Evolutionary conservation across 2,113 vertebrate genomes (phyloP), one percentile per base, ranked within the genome.

Genomic region (Pedetes capensis): DNA sequence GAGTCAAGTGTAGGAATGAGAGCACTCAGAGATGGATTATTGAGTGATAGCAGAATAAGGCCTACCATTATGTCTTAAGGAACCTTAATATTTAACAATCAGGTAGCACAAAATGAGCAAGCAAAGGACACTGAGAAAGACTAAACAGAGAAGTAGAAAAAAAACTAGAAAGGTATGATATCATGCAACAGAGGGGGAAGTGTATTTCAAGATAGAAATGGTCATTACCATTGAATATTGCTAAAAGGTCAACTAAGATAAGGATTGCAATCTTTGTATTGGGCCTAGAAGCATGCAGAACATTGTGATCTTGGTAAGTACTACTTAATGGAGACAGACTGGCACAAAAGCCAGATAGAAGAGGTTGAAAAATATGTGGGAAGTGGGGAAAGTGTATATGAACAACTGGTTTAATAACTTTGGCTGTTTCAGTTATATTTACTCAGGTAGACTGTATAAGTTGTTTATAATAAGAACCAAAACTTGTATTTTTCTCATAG

Each of bases 321-420:
- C 34, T 32, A 61, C 75, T 89, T 94, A 81, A 61, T 80, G 42
- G 47, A 75, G 23, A 81, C 0, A 68, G 29, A 17, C 17, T 84
- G 29, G 42, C 59, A 89, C 23, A 69, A 88, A 72, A 53, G 11
- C 39, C 53, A 84, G 64, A 55, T 51, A 22, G 22, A 85, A 92
- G 23, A 85, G 10, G 39, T 39, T 84, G 49, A 89, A 23, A 89
- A 89, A 74, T 53, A 20, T 80, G 34, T 84, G 59, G 13, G 18
- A 68, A 78, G 55, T 61, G 13, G 37, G 7, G 13, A 74, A 14
- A 89, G 9, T 66, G 12, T 81, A 75, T 42, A 27, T 44, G 42
- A 57, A 89, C 49, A 89, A 74, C 32, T 88, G 20, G 49, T 92
- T 84, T 83, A 37, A 53, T 93, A 76, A 93, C 69, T 37, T 79